These are phyloP conservation scores for Pseudanteris insignis DNA, from an alignment of 2,888 invertebrate species.

Conservation along the genomic window DNA sequence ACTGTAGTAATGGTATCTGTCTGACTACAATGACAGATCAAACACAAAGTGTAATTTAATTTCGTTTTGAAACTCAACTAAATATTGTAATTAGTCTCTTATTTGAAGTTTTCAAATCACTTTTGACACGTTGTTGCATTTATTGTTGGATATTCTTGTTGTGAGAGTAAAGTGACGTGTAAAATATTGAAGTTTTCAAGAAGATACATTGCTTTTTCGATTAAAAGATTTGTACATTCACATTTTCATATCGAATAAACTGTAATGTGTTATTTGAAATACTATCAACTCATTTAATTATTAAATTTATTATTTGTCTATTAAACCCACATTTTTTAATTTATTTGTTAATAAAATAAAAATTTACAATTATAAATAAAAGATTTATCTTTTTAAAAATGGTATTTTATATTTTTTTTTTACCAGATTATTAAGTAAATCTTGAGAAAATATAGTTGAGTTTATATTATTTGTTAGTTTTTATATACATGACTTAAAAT, in stretches of 20 bases:
- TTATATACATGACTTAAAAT: no score
- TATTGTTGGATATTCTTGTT: conserved; percentile 41
- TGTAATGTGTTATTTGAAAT: conserved; percentile 32
- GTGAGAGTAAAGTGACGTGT: conserved; percentile 34
- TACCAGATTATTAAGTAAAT: no score
- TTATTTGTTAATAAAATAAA: no score
- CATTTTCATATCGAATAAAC: conserved; percentile 38
- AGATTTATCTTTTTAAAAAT: no score
- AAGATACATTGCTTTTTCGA: conserved; percentile 26
- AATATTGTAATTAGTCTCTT: conserved; percentile 20
- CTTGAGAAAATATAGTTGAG: no score
- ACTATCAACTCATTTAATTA: no score
- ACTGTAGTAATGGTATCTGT: conserved; percentile 8
- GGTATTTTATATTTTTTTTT: no score
- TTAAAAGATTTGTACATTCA: conserved; percentile 38
- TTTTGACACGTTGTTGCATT: conserved; percentile 36
- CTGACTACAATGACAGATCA: not conserved
- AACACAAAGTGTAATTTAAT: not conserved
- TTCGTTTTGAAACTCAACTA: not conserved
- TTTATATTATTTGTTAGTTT: no score
- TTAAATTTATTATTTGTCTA: no score
- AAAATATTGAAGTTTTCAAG: conserved; percentile 28
- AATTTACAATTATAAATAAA: no score
- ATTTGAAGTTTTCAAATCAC: conserved; percentile 13
- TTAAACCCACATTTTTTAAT: no score